Evolutionary conservation across 2,888 invertebrate species (phyloP), one percentile per base, ranked within the genome.

Genomic region (Amiota mariae): DNA sequence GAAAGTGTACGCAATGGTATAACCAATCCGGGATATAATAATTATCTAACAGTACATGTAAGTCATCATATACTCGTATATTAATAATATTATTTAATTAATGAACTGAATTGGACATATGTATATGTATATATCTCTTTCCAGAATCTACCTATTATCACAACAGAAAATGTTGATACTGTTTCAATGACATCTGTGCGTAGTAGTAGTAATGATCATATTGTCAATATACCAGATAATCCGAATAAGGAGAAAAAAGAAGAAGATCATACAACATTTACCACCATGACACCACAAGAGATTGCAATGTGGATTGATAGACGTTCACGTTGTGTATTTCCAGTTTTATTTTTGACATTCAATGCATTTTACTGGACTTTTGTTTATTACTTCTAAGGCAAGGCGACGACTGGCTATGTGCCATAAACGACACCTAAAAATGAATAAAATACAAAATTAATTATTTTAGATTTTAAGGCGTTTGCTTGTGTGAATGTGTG

Each of bases 1-100:
- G 13, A 95, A 93, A 78, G 91, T 93, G 77, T 92, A 91, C 85
- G 84, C 51, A 83, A 84, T 74, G 82, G 84, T 57, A 80, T 73
- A 9, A 79, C 81, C 0, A 88, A 88, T 83, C 84, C 82, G 8
- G 83, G 92, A 4, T 93, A 93, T 75, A 92, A 88, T 71, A 88
- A 88, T 91, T 73, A 88, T 74, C 73, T 88, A n/a, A 88, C 88
- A 51, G 88, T 88, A 3, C 88, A 88, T 75, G 88, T 88, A 76
- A 84, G 87, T 81, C 24, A 24, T n/a, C 3, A 24, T 24, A 24
- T 2, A 24, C 3, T 2, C 18, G 24, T 10, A 46, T 48, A 11
- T 36, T 20, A 0, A 47, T 2, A 12, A 47, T 10, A 8, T 12
- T 18, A 36, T 20, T 51, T 15, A 10, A 36, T 64, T 12, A 18